A percentile compares a stretch with the other conserved stretches of the same genome.
Conservation (phyloP, 2,113 vertebrate genomes). For the Pogonocichla stellata region DNA sequence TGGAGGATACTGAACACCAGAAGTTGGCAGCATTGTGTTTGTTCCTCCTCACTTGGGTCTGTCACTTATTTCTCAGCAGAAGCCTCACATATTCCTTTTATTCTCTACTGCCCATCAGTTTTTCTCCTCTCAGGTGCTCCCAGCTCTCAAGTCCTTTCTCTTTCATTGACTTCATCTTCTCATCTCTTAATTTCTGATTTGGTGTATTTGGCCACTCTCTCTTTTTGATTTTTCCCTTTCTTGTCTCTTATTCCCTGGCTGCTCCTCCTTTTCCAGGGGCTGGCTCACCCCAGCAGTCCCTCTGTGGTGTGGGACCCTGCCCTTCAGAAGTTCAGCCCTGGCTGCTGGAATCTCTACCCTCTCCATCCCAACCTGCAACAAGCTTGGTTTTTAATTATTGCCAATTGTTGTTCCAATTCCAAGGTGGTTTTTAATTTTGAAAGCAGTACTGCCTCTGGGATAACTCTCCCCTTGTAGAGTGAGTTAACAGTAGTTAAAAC, state of each 20-base stretch:
- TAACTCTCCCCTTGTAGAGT: neutral
- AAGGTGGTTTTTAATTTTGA: neutral
- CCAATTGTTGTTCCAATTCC: neutral
- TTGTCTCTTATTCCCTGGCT: neutral
- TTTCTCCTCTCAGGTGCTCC: neutral
- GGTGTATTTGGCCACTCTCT: neutral
- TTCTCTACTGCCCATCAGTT: neutral
- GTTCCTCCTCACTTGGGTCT: neutral
- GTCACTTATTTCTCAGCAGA: neutral
- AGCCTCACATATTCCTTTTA: rapidly evolving
- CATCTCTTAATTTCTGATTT: neutral
- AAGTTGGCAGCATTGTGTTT: neutral
- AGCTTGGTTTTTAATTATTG: neutral
- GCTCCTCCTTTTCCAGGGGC: neutral
- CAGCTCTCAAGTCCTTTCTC: neutral
- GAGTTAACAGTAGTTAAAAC: neutral
- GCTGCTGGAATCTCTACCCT: neutral
- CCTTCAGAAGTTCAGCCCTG: neutral
- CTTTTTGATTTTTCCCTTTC: neutral
- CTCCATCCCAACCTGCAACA: neutral
- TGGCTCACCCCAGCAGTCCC: neutral
- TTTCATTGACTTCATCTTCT: neutral
- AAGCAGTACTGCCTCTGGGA: neutral
- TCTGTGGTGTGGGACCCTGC: too few relatives aligned
- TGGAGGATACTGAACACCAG: neutral